These are phyloP conservation scores for Epistrophe grossulariae DNA, from an alignment of 2,888 invertebrate species.

Conservation along the genomic window DNA sequence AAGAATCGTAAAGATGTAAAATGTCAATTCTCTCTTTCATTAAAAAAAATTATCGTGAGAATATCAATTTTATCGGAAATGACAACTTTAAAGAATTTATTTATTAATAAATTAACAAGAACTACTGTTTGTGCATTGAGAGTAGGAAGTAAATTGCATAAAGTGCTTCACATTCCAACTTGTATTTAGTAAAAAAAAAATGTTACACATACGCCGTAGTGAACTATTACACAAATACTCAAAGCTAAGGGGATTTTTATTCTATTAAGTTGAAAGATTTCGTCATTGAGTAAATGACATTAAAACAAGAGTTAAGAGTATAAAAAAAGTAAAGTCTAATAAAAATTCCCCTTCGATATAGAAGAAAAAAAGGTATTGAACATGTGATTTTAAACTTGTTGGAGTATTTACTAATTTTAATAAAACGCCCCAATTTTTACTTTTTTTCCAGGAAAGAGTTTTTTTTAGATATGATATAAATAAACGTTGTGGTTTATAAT, in stretches of 20 bases:
- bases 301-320: not conserved
- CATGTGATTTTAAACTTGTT: not conserved
- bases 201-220: constrained; percentile 21
- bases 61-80: constrained; percentile 6
- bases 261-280: not conserved
- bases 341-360: constrained; percentile 1
- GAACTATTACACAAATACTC: not conserved
- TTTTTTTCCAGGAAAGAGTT: too few relatives aligned
- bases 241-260: constrained; percentile 1
- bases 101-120: not conserved
- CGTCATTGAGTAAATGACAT: not conserved
- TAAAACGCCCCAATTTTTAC: not conserved
- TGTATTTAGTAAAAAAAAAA: not conserved
- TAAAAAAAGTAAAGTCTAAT: not conserved
- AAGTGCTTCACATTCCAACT: not conserved
- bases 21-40: not conserved
- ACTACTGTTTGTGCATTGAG: not conserved
- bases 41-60: not conserved
- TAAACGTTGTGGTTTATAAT: too few relatives aligned
- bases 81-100: not conserved
- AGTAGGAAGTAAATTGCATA: constrained; percentile 20
- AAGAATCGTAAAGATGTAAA: not conserved
- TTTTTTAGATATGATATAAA: too few relatives aligned
- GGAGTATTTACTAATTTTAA: not conserved
- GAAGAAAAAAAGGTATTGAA: not conserved